Base-by-base conservation (phyloP, 53 echinoderm and acorn worm species). In the Antedon mediterranea region DNA sequence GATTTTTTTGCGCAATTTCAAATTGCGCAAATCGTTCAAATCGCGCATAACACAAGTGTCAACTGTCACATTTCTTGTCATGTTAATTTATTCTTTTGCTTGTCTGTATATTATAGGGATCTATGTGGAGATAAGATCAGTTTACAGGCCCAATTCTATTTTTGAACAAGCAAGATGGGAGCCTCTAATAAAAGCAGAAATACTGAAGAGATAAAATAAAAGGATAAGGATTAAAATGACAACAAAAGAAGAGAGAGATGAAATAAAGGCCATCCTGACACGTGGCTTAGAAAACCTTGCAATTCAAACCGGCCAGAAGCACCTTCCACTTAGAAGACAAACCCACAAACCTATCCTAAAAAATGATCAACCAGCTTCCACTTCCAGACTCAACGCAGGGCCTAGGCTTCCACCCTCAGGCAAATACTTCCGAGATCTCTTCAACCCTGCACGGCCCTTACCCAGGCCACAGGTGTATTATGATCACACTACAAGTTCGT, bases 301-400 rank as follows among this genome's bases (percentile, higher is more conserved):
- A 32, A 82, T 98, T 30, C 83, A 92, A 20, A 85, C 82, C 32
- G 87, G 91, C 79, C 75, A 90, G 32, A 98, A 98, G 78, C 98
- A 90, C 0, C 79, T 98, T n/a, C 98, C 98, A 28, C 77, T 98
- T 0, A 82, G 98, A 71, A 88, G 90, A 57, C 98, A 98, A 77
- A 88, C 79, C 13, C 82, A 86, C 29, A 73, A 86, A 28, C 93
- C 93, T 9, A 42, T 90, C 20, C 75, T 93, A 34, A 76, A 76
- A 8, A 26, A 76, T 33, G 34, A 76, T 31, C 76, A 32, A 28
- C 4, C 14, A 13, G 2, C 57, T 18, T 6, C 37, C 31, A 34
- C 32, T 32, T 32, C 76, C 34, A 76, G 76, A 33, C 23, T 20
- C 34, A 76, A 7, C 14, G 33, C 32, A 76, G 28, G 15, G 33